These are phyloP conservation scores for Ylistrum balloti DNA, from an alignment of 1,140 invertebrate genomes.

Conservation along the genomic window DNA sequence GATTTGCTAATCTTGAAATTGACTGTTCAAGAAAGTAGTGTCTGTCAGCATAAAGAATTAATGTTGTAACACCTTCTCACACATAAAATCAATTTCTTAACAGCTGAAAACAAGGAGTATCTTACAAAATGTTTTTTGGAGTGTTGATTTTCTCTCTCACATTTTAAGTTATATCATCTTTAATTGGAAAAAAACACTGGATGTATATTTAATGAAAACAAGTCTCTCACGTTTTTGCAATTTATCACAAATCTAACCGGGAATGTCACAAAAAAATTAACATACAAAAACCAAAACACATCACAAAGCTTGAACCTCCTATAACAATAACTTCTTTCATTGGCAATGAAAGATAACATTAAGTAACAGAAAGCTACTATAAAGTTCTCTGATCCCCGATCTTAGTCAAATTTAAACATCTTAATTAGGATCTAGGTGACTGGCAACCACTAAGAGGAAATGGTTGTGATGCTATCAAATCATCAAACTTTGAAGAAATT, in stretches of 20 bases:
- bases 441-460: not conserved
- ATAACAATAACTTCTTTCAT: not conserved
- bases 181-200: not conserved
- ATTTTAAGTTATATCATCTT: not conserved
- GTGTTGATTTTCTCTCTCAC: not conserved
- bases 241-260: constrained; percentile 19
- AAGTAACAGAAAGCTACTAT: not conserved
- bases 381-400: not conserved
- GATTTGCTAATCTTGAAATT: not conserved
- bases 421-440: not conserved
- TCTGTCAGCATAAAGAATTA: not conserved
- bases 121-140: not conserved
- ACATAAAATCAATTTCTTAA: not conserved
- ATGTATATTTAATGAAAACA: not conserved
- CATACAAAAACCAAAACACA: constrained; percentile 14
- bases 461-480: not conserved
- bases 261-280: not conserved
- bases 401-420: not conserved
- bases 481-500: not conserved
- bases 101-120: not conserved
- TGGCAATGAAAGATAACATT: not conserved
- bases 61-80: not conserved
- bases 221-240: not conserved
- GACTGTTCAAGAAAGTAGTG: not conserved
- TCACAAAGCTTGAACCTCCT: not conserved